Conservation (phyloP, 2,113 vertebrate genomes). For the Labrus mixtus region DNA sequence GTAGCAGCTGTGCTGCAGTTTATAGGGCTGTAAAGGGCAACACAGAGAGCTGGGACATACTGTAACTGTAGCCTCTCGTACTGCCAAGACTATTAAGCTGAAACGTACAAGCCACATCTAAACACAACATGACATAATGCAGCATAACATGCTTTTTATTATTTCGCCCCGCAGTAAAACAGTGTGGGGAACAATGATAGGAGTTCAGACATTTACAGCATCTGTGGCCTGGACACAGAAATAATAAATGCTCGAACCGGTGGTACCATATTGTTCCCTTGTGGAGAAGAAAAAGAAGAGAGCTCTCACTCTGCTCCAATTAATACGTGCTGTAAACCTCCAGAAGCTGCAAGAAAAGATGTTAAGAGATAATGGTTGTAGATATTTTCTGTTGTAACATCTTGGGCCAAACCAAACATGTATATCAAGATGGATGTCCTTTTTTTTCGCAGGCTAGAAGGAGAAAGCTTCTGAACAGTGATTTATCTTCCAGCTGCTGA, state of each 20-base stretch:
- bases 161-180: not conserved
- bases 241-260: not conserved
- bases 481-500: constrained; percentile 24
- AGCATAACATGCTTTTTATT: not conserved
- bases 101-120: not conserved
- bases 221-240: not conserved
- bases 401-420: not conserved
- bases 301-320: not conserved
- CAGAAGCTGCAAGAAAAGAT: not conserved
- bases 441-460: not conserved
- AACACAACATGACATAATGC: not conserved
- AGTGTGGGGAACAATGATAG: not conserved
- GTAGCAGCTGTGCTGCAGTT: not conserved
- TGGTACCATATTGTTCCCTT: not conserved
- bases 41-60: constrained; percentile 7
- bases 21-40: constrained; percentile 19
- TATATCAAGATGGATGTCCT: not conserved
- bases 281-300: not conserved
- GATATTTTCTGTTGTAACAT: not conserved
- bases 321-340: not conserved
- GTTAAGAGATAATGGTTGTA: not conserved
- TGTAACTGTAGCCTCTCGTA: not conserved
- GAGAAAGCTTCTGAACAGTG: not conserved
- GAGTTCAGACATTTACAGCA: not conserved
- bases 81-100: not conserved